These are phyloP conservation scores for Cantharis rustica DNA, from an alignment of 2,888 invertebrate genomes.

Conservation along the genomic window DNA sequence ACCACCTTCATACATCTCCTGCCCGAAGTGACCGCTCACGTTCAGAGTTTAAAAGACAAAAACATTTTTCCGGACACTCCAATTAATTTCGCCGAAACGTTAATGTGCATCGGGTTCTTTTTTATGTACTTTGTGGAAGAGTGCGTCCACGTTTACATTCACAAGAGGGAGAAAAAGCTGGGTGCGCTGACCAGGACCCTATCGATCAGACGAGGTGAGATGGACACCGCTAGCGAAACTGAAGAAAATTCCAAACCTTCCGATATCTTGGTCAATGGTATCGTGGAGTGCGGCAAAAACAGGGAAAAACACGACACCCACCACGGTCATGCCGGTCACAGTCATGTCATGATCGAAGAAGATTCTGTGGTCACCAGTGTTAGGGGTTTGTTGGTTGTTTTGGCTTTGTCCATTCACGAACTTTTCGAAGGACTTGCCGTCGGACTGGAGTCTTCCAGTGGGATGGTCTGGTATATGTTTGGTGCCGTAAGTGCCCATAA, in stretches of 20 bases:
- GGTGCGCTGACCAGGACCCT: slow-evolving; percentile 46
- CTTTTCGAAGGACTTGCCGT: slow-evolving; percentile 85
- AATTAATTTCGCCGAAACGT: slow-evolving; percentile 70
- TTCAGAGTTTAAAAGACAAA: slow-evolving; percentile 62
- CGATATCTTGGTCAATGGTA: slow-evolving; percentile 37
- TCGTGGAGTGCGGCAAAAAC: slow-evolving; percentile 18
- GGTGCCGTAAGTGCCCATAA: slow-evolving; percentile 85
- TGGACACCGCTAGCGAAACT: slow-evolving; percentile 14
- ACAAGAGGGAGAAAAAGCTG: slow-evolving; percentile 48
- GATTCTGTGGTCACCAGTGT: slow-evolving; percentile 54
- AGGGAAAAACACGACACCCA: slow-evolving; percentile 8
- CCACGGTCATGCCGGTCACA: slow-evolving; percentile 42
- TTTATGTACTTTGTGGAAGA: slow-evolving; percentile 82
- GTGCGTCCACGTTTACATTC: slow-evolving; percentile 72
- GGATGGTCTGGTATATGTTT: slow-evolving; percentile 77
- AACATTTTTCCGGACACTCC: slow-evolving; percentile 59
- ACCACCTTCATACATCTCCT: slow-evolving; percentile 82
- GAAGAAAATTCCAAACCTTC: slow-evolving; percentile 32
- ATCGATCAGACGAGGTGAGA: slow-evolving; percentile 47
- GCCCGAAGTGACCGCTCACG: slow-evolving; percentile 76
- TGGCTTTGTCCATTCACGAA: slow-evolving; percentile 85
- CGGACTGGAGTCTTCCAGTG: slow-evolving; percentile 70
- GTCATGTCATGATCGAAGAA: slow-evolving; percentile 42
- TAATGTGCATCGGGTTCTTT: slow-evolving; percentile 79
- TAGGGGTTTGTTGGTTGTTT: slow-evolving; percentile 77